A percentile compares a stretch with the other conserved stretches of the same genome.
Conservation (phyloP, 92 coral and sea anemone species). For the Isaurus tuberculatus region DNA sequence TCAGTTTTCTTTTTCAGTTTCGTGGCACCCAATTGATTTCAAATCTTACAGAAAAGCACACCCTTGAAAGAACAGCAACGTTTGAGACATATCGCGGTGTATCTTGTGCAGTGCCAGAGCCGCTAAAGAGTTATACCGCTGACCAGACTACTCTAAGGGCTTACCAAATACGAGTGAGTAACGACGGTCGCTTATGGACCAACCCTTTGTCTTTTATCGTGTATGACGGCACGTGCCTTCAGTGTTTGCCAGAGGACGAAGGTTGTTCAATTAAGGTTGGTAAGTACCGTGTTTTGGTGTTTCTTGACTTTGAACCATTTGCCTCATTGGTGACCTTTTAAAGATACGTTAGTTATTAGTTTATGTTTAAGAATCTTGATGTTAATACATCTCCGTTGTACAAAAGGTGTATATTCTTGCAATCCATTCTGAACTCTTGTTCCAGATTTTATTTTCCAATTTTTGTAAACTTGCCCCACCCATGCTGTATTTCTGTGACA, state of each 20-base stretch:
- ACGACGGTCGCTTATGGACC: constrained; percentile 89
- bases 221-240: constrained; percentile 78
- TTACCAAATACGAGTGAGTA: constrained; percentile 83
- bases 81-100: constrained; percentile 90
- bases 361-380: too few relatives aligned
- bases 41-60: constrained; percentile 41
- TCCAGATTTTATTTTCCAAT: too few relatives aligned
- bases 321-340: too few relatives aligned
- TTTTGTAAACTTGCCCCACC: too few relatives aligned
- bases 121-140: constrained; percentile 48
- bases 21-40: constrained; percentile 32
- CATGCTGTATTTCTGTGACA: too few relatives aligned
- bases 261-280: constrained; percentile 88
- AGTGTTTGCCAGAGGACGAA: constrained; percentile 59
- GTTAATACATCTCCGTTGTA: too few relatives aligned
- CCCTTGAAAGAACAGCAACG: constrained; percentile 73
- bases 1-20: constrained; percentile 1
- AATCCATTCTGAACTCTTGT: too few relatives aligned
- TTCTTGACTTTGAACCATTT: not conserved
- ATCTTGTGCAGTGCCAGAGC: constrained; percentile 74
- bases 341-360: too few relatives aligned
- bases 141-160: constrained; percentile 54
- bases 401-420: too few relatives aligned
- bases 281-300: constrained; percentile 60
- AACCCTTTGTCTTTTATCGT: constrained; percentile 62